Evolutionary conservation across 2,888 invertebrate genomes (phyloP), one percentile per base, ranked within the genome.

Genomic region (Coronaproctus castanopsis): DNA sequence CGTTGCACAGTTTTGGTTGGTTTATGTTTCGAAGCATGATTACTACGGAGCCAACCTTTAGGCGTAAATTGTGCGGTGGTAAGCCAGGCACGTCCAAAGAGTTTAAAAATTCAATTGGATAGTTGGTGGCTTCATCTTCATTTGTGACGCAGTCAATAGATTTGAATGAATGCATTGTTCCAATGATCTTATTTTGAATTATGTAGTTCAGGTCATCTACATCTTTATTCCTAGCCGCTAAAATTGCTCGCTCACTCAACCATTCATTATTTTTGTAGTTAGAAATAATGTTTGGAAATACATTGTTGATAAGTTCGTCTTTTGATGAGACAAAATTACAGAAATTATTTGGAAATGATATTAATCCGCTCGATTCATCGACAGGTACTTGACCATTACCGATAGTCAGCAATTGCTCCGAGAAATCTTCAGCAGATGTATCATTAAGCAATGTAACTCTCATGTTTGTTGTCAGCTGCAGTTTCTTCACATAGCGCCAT

Each of bases 341-440:
- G 56, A 70, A 68, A 67, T 67, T 68, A 1, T 3, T 49, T 21
- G 67, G 66, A 66, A 70, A 69, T 65, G 64, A 67, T 59, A 69
- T 70, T 49, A 67, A 68, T 67, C 68, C 66, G 64, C 63, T 68
- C 62, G 64, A 67, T 65, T 68, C 64, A 56, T 68, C 66, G 60
- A 67, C 64, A 65, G 65, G 64, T 22, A 68, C 62, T 48, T 51
- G 65, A 55, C 68, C 68, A 68, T 69, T 68, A 65, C 67, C 68
- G 65, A 69, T 68, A 67, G 63, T 67, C 36, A 36, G 36, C 36
- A 36, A 36, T 36, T 36, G 36, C 36, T 36, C 14, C 8, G 36
- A 36, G 36, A 36, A 36, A 36, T 36, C 36, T 36, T 36, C 36
- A 14, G 36, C 36, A 36, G 36, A 36, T 36, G 36, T 5, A 36